These are phyloP conservation scores for Trachemys scripta DNA, from an alignment of 2,113 vertebrate genomes.

Conservation along the genomic window DNA sequence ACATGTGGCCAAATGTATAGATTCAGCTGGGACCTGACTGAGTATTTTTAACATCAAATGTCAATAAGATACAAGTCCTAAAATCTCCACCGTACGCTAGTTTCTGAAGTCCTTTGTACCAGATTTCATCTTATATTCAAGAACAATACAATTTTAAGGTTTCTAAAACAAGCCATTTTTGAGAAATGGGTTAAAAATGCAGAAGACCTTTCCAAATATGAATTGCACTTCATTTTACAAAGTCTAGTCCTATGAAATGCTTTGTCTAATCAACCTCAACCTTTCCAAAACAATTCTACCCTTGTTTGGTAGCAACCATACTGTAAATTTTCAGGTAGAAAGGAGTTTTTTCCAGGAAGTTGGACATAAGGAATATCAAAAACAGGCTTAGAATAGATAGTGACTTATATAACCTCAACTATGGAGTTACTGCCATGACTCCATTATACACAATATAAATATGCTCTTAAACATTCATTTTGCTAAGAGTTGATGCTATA, in stretches of 20 bases:
- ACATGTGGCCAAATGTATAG: background rate
- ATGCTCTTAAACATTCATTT: slow-evolving; percentile 44
- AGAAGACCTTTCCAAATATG: slow-evolving; percentile 32
- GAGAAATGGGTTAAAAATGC: background rate
- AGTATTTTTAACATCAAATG: slow-evolving; percentile 34
- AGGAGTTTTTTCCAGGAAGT: background rate
- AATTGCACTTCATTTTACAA: slow-evolving; percentile 1
- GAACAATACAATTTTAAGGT: background rate
- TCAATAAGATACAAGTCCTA: background rate
- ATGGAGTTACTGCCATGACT: slow-evolving; percentile 20
- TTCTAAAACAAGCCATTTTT: background rate
- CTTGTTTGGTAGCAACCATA: slow-evolving; percentile 22
- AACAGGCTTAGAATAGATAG: slow-evolving; percentile 29
- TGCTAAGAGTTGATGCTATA: slow-evolving; percentile 35
- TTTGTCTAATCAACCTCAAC: slow-evolving; percentile 36
- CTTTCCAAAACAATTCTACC: slow-evolving; percentile 26
- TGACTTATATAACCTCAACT: slow-evolving; percentile 39
- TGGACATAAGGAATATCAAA: slow-evolving; percentile 49
- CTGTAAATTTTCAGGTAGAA: slow-evolving; percentile 49
- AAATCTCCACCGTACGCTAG: background rate
- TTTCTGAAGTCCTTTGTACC: background rate
- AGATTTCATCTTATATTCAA: background rate
- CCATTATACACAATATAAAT: slow-evolving; percentile 57
- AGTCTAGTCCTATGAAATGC: slow-evolving; percentile 45
- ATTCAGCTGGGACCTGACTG: slow-evolving; percentile 1